Evolutionary conservation across 37 sponge, comb jelly and placozoan genomes (phyloP), one percentile per base, ranked within the genome.

Genomic region (Hormiphora californensis): DNA sequence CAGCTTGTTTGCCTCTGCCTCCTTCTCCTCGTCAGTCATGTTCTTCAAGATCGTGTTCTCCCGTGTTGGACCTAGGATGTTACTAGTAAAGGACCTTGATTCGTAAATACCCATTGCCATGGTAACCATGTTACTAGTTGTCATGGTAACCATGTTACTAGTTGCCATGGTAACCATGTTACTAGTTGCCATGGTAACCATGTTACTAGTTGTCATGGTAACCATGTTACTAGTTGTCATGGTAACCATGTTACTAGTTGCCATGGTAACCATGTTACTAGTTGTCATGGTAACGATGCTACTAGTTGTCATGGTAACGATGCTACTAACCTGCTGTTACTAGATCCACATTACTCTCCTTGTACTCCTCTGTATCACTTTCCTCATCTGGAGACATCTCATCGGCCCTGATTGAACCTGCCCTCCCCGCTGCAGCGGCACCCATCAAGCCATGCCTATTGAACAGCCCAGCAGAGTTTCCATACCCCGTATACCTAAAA

Each of bases 381-480:
- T 65, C 67, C 37, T 65, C 67, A 17, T 65, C 67, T 36, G 67
- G 67, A 25, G 67, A 65, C 67, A 65, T 65, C 12, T 65, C 67
- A 36, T 65, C 67, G 1, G 21, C 36, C 23, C 3, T n/a, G n/a
- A n/a, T n/a, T n/a, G n/a, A n/a, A n/a, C n/a, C 23, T 12, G 30
- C 27, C 67, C 34, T 33, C 36, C 67, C 36, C 15, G 31, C 34
- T 33, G 15, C 37, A 7, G 38, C 37, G 31, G 30, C 35, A 32
- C 67, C 67, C 36, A 65, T 21, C 8, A 65, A 19, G 11, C 67
- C 67, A 17, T 65, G 67, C 35, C 67, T 65, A 39, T 65, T 65
- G 67, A 65, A 65, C 67, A 65, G 37, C 37, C 67, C 67, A 36
- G 67, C 67, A 32, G 67, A 65, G 67, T 65, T 65, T 36, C 67